Evolutionary conservation across 2,888 invertebrate genomes (phyloP), one percentile per base, ranked within the genome.

Genomic region (Trypoxylon attenuatum): DNA sequence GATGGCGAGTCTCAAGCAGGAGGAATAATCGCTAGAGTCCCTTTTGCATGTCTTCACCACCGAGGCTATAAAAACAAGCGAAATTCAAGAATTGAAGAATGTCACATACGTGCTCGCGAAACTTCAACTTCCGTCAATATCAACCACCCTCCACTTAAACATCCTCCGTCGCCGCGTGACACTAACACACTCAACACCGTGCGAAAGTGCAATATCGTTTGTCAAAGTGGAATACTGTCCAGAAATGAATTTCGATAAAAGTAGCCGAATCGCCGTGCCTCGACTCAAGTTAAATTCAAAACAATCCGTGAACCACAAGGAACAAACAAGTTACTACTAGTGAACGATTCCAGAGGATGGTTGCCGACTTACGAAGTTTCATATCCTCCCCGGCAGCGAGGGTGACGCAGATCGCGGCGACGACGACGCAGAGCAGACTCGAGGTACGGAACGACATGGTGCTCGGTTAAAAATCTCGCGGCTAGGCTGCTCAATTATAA

Each of bases 1-100:
- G 33, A 86, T 68, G 4, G 87, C 86, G 18, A 83, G 79, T 71
- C 84, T 80, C 58, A 86, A 59, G 25, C 87, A 87, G 13, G 85
- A 86, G n/a, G 84, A 71, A 58, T 82, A 84, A 50, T 86, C 84
- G 19, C 72, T 57, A 21, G 80, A 56, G 29, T 78, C 78, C 43
- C 60, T 80, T 23, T 82, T 81, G 74, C 87, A 87, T 5, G 81
- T 77, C 55, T 83, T 84, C 23, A 85, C 69, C 38, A 73, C 62
- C 16, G 69, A 58, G 25, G 84, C 83, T 83, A 62, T 13, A 15
- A 1, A 33, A n/a, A 21, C 25, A 42, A 25, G n/a, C n/a, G n/a
- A n/a, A n/a, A n/a, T n/a, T n/a, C n/a, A n/a, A n/a, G n/a, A n/a
- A n/a, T n/a, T n/a, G n/a, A n/a, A n/a, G n/a, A n/a, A n/a, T n/a